Evolutionary conservation across 2,113 vertebrate genomes (phyloP), one percentile per base, ranked within the genome.

Genomic region (Eurypyga helias): DNA sequence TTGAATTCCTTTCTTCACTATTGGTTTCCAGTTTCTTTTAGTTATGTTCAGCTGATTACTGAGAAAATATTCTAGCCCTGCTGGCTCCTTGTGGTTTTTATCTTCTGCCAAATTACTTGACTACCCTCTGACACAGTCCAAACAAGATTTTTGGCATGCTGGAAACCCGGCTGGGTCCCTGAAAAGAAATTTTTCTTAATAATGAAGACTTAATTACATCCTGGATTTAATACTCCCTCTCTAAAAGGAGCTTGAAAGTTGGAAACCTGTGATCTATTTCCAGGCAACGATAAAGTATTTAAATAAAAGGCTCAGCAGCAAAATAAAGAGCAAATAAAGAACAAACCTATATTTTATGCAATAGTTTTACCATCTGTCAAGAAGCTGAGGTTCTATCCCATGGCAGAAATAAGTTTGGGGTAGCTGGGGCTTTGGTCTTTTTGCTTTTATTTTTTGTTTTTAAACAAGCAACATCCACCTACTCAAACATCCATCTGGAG

Each of bases 161-260:
- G 57, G 72, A 91, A 83, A 55, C 16, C 20, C 83, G 86, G 67
- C 84, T 82, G 84, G 7, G 61, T 84, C 26, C 51, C 41, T 92
- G 64, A 83, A 91, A 96, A 95, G 48, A 76, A 91, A 96, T 77
- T 82, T 78, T 69, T 95, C 41, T 23, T 88, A 73, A 91, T 93
- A 94, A 90, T 51, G 34, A 94, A 86, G 21, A 38, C 82, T 92
- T 96, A 94, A 95, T 94, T 95, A 71, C 28, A 70, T 92, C 52
- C 51, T 81, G 78, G n/a, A 89, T 73, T 86, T 88, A 91, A 77
- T 87, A 70, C 14, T 49, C 15, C 6, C 9, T 13, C 70, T 85
- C 75, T 67, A 60, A 72, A 94, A 93, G 62, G n/a, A 86, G 13
- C 55, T n/a, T 86, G 36, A 43, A 95, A 64, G 25, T 54, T 85